Conservation (phyloP, 2,113 vertebrate genomes). For the Pipra filicauda region DNA sequence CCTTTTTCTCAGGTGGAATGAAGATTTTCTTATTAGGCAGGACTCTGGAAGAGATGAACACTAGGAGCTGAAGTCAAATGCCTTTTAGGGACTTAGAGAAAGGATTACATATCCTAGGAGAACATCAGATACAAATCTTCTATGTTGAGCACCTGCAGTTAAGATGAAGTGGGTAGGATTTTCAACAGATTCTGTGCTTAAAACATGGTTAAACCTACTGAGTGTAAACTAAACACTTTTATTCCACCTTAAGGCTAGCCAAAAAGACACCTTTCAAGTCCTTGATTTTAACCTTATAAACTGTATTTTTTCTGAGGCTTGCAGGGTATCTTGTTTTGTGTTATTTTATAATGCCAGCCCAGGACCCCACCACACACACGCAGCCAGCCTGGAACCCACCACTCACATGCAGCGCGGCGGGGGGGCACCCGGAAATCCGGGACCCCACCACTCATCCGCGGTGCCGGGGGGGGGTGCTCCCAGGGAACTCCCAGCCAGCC, state of each 20-base stretch:
- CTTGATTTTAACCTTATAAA: background rate
- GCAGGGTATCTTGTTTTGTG: background rate
- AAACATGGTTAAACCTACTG: background rate
- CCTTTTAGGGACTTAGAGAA: background rate
- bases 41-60: background rate
- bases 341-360: background rate
- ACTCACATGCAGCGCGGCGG: too few species aligned
- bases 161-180: background rate
- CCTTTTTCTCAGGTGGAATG: background rate
- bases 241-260: background rate
- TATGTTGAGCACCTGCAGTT: background rate
- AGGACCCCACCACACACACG: too few species aligned
- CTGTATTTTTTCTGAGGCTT: conserved; percentile 16
- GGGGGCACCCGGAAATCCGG: too few species aligned
- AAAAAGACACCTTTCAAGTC: background rate
- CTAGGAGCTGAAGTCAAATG: background rate
- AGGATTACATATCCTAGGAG: background rate
- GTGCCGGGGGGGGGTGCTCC: too few species aligned
- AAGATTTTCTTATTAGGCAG: background rate
- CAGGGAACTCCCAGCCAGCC: too few species aligned
- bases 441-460: too few species aligned
- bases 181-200: background rate
- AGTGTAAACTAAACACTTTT: background rate
- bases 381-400: too few species aligned
- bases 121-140: background rate